These are phyloP conservation scores for Brachionus calyciflorus DNA, from an alignment of 1,140 invertebrate species.

Conservation along the genomic window DNA sequence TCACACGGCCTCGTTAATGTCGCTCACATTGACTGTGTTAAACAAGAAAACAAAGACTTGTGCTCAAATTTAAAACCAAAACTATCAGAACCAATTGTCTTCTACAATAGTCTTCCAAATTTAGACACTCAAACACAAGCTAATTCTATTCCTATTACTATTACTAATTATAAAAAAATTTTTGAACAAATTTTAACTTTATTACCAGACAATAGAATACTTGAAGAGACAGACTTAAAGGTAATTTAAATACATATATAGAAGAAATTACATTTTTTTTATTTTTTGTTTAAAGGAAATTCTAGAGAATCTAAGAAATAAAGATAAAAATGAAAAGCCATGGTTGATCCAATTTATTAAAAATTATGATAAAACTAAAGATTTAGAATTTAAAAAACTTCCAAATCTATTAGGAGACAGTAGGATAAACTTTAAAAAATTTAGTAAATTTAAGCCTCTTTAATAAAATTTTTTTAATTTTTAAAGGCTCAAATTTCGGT, in stretches of 20 bases:
- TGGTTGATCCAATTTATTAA: slow-evolving; percentile 71
- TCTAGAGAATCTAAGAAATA: slow-evolving; percentile 50
- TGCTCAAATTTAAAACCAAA: slow-evolving; percentile 9
- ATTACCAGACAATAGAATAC: slow-evolving; percentile 63
- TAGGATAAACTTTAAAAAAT: not conserved
- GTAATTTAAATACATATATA: not conserved
- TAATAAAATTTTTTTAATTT: too few relatives aligned
- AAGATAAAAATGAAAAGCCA: slow-evolving; percentile 52
- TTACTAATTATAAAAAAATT: slow-evolving; percentile 62
- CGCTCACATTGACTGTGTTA: slow-evolving; percentile 6
- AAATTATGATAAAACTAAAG: slow-evolving; percentile 62
- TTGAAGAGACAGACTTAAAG: slow-evolving; percentile 51
- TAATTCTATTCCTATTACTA: not conserved
- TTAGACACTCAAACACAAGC: not conserved
- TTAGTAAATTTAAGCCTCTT: not conserved
- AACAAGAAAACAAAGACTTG: not conserved
- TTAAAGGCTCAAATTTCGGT: slow-evolving; percentile 56
- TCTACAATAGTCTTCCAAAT: not conserved
- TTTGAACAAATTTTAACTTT: slow-evolving; percentile 63
- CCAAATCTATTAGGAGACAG: slow-evolving; percentile 63
- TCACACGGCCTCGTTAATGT: slow-evolving; percentile 63
- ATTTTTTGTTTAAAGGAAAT: slow-evolving; percentile 48
- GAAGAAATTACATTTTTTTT: not conserved
- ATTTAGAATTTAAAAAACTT: slow-evolving; percentile 64
- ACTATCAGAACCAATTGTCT: slow-evolving; percentile 4